Evolutionary conservation across 1,140 invertebrate genomes (phyloP), one percentile per base, ranked within the genome.

Genomic region (Aphelenchoides besseyi): DNA sequence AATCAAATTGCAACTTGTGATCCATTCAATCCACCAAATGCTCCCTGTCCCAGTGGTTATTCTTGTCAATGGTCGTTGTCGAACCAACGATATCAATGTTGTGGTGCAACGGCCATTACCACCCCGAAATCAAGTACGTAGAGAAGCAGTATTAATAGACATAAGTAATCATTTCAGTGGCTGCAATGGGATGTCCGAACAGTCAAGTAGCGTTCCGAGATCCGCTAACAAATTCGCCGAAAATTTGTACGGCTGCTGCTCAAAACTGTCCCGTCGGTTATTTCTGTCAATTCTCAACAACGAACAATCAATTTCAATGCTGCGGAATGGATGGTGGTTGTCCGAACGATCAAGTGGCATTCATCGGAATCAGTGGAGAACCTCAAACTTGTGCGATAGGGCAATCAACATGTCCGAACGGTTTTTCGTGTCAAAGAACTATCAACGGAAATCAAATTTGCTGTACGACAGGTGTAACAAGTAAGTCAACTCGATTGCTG

Each of bases 11-110:
- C 82, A 32, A 76, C 82, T 30, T 82, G 81, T 69, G 81, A 82
- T 71, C 81, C 81, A 29, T 82, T 82, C 76, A 82, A 82, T 66
- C 81, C 81, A 29, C 82, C 82, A 2, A 82, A 82, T 73, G 82
- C 81, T 28, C 81, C 81, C 23, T 82, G 81, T 66, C 81, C 82
- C 5, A 69, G 32, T 41, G 82, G 82, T 2, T 82, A 82, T 57
- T 82, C 81, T 26, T 82, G 81, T 62, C 81, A 82, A 53, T 82
- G 82, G 82, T 84, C 82, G 1, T 52, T 82, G 63, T 80, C 82
- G 52, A 82, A 84, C 55, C 81, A 82, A 69, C 54, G 81, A 35
- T 82, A 82, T 54, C 80, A 82, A 68, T 82, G 81, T 62, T 82
- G 81, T 68, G 82, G 81, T 41, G 80, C 81, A 9, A 84, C 79